Percentiles rank a stretch among this genome's conserved stretches.
Evolutionary conservation across 2,797 vertebrate genomes (phyloP).

Genomic region (Enteromius trimaculatus): DNA sequence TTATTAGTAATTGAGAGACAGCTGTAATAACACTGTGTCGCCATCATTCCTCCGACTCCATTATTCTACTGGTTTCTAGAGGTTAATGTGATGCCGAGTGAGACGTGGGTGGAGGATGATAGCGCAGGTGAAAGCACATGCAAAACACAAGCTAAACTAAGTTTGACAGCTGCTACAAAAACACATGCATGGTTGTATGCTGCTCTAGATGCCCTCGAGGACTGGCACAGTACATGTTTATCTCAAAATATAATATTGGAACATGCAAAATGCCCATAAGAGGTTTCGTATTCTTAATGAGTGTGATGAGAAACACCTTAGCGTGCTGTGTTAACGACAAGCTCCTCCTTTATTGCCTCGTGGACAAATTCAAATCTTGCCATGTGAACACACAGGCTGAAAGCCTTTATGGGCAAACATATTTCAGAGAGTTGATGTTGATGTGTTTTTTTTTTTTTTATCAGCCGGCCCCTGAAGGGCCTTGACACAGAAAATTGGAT

Average conservation of each 20-base stretch:
- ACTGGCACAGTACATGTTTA: conserved; percentile 34
- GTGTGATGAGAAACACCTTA: conserved; percentile 1
- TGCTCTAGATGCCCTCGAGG: background rate
- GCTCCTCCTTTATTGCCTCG: conserved; percentile 21
- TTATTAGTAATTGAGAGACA: conserved; percentile 57
- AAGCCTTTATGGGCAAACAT: conserved; percentile 44
- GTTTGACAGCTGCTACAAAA: conserved; percentile 50
- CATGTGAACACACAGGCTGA: conserved; percentile 35
- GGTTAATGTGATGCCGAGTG: conserved; percentile 38
- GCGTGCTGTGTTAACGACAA: conserved; percentile 23
- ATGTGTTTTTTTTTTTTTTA: conserved; percentile 50
- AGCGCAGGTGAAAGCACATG: conserved; percentile 7
- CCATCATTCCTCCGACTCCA: conserved; percentile 34
- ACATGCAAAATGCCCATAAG: conserved; percentile 32
- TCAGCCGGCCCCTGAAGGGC: conserved; percentile 44
- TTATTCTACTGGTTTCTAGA: conserved; percentile 49
- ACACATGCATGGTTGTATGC: background rate
- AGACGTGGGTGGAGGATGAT: conserved; percentile 20
- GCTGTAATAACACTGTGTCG: conserved; percentile 59
- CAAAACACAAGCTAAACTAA: conserved; percentile 46
- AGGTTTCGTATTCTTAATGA: conserved; percentile 19
- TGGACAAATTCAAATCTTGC: conserved; percentile 19
- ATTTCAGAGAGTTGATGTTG: conserved; percentile 45
- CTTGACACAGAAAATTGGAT: conserved; percentile 54
- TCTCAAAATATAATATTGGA: conserved; percentile 28